phyloP scores from a whole-genome alignment of 2,113 vertebrate genomes.

The Oenanthe oenanthe region DNA sequence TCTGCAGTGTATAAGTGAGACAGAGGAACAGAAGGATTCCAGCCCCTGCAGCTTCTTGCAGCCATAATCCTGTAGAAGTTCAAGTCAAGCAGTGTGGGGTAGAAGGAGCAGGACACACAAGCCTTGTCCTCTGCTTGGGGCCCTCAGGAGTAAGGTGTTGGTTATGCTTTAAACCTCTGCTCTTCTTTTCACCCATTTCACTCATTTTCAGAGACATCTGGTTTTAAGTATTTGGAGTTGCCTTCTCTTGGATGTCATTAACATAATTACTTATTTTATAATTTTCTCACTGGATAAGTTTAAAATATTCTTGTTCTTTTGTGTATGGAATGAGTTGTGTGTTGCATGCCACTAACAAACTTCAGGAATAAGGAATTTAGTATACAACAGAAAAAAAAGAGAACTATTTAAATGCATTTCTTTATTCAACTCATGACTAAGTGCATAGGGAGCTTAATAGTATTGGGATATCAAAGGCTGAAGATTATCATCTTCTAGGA shows the following conservation, averaged over 20 bases:
- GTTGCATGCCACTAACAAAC: background rate
- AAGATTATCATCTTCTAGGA: background rate
- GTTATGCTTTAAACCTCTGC: background rate
- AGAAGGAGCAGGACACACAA: background rate
- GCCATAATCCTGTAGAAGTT: fast-evolving
- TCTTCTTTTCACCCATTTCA: background rate
- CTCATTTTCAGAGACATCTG: background rate
- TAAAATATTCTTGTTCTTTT: background rate
- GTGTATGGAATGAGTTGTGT: background rate
- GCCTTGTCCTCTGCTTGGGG: background rate
- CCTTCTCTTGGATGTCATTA: background rate
- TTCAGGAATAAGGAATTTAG: background rate
- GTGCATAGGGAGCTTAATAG: background rate
- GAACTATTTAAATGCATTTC: background rate
- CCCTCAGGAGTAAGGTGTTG: too few species aligned
- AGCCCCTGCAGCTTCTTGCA: background rate
- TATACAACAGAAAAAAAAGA: background rate
- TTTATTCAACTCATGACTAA: background rate
- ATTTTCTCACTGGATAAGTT: background rate
- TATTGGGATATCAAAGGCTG: background rate
- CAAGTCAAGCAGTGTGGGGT: too few species aligned
- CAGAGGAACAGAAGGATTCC: background rate
- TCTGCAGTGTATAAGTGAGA: background rate
- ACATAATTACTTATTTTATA: background rate
- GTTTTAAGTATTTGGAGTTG: background rate